Evolutionary conservation across 2,888 invertebrate genomes (phyloP).

Genomic region (Drosophila tanythrix): DNA sequence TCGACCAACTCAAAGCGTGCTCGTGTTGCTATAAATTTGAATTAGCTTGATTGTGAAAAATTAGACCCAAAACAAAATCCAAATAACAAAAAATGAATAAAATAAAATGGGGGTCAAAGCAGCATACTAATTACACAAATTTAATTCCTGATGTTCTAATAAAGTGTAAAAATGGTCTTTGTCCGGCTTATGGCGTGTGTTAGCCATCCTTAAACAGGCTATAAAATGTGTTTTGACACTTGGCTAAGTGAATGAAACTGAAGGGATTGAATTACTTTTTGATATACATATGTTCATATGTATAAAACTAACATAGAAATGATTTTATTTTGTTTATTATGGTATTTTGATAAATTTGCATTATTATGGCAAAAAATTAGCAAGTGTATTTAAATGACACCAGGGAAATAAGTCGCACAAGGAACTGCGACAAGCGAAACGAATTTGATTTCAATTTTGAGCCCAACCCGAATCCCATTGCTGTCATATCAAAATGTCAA

Average conservation of each 20-base stretch:
- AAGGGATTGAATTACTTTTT: neutral
- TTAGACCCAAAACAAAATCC: slow-evolving; percentile 33
- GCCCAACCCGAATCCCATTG: slow-evolving; percentile 25
- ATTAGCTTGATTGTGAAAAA: slow-evolving; percentile 77
- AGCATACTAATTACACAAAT: slow-evolving; percentile 65
- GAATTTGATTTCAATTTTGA: slow-evolving; percentile 67
- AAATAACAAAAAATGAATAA: slow-evolving; percentile 13
- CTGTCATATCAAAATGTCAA: slow-evolving; percentile 77
- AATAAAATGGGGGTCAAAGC: slow-evolving; percentile 21
- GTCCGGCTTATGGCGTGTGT: slow-evolving; percentile 26
- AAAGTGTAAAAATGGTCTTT: slow-evolving; percentile 41
- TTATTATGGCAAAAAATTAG: neutral
- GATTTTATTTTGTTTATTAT: neutral
- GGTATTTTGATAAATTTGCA: neutral
- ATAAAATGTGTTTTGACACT: neutral
- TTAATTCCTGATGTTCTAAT: slow-evolving; percentile 47
- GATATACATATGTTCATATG: too few relatives aligned
- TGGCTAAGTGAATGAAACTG: neutral
- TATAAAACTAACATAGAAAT: neutral
- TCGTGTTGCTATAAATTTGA: slow-evolving; percentile 74
- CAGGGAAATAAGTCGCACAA: slow-evolving; percentile 4
- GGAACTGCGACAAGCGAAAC: slow-evolving; percentile 26
- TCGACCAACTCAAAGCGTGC: slow-evolving; percentile 38
- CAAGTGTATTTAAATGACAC: slow-evolving; percentile 28
- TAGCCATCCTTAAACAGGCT: neutral